A percentile compares a stretch with the other conserved stretches of the same genome.
Evolutionary conservation across 2,797 vertebrate genomes (phyloP).

Genomic region (Gymnodraco acuticeps): DNA sequence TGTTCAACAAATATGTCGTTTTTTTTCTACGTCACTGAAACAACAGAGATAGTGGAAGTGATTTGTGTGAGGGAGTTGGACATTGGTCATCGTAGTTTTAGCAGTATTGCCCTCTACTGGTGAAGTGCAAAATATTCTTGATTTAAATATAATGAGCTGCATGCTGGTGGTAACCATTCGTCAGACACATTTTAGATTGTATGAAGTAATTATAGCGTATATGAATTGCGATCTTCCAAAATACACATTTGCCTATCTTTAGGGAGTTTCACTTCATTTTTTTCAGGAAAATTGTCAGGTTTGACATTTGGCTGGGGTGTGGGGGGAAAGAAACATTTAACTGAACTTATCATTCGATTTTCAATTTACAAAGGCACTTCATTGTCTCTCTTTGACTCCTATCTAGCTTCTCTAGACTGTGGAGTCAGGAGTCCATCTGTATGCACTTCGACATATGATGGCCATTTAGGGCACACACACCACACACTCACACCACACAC

Average conservation of each 20-base stretch:
- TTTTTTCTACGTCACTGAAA: constrained; percentile 39
- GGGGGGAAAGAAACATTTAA: background rate
- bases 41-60: constrained; percentile 47
- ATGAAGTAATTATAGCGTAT: background rate
- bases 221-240: background rate
- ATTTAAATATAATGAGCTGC: constrained; percentile 1
- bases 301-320: background rate
- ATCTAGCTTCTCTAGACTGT: constrained; percentile 8
- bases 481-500: too few species aligned
- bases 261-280: background rate
- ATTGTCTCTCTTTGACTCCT: background rate
- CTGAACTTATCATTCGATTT: background rate
- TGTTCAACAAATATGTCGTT: constrained; percentile 46
- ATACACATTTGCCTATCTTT: background rate
- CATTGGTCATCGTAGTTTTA: constrained; percentile 61
- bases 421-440: constrained; percentile 27
- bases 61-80: constrained; percentile 49
- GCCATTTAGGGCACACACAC: constrained; percentile 29
- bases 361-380: background rate
- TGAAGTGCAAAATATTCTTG: constrained; percentile 32
- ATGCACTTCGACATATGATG: constrained; percentile 50
- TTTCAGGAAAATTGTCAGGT: background rate
- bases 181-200: background rate
- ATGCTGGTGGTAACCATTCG: constrained; percentile 13
- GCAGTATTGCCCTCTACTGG: constrained; percentile 84